Percentiles rank a stretch among this genome's conserved stretches.
Conservation (phyloP, 2,797 vertebrate species). For the Podarcis lilfordi region DNA sequence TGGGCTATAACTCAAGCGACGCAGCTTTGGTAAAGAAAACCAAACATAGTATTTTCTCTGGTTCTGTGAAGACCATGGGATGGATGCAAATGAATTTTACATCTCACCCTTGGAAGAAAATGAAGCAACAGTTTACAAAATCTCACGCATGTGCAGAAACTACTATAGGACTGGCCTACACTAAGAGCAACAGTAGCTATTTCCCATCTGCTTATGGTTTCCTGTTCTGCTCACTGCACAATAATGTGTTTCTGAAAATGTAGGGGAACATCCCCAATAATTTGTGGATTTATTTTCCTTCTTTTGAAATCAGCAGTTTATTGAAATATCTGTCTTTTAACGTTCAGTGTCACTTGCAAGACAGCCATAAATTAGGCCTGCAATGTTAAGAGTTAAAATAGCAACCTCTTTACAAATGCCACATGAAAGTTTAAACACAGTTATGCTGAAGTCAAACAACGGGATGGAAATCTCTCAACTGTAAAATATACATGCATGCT, state of each 20-base stretch:
- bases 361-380: slow-evolving; percentile 34
- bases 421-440: slow-evolving; percentile 9
- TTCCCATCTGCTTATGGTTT: neutral
- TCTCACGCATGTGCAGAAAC: neutral
- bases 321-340: slow-evolving; percentile 23
- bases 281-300: neutral
- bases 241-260: slow-evolving; percentile 25
- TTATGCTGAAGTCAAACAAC: slow-evolving; percentile 1
- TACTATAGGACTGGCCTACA: neutral
- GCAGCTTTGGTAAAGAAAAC: slow-evolving; percentile 6
- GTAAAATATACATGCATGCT: neutral
- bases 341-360: slow-evolving; percentile 25
- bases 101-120: neutral
- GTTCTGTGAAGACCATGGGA: neutral
- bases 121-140: neutral
- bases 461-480: slow-evolving; percentile 9
- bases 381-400: slow-evolving; percentile 4
- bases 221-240: neutral
- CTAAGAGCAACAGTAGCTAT: neutral
- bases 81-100: neutral
- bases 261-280: neutral
- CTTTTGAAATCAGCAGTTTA: slow-evolving; percentile 35
- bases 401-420: slow-evolving; percentile 30
- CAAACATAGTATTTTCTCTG: neutral
- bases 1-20: neutral